These are phyloP conservation scores for Etheostoma spectabile DNA, from an alignment of 2,113 vertebrate species.

Conservation along the genomic window DNA sequence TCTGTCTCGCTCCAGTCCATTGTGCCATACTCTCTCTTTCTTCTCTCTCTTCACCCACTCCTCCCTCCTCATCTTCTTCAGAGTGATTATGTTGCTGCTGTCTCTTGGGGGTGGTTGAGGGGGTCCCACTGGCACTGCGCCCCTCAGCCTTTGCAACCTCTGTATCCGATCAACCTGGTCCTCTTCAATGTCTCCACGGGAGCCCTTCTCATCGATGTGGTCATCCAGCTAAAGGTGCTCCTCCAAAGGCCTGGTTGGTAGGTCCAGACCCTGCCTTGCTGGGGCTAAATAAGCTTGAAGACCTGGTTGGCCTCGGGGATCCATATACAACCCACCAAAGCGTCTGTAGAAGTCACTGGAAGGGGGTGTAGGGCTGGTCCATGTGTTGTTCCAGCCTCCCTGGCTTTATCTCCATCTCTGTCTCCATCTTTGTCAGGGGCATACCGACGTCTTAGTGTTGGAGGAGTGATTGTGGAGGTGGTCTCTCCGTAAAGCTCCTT, in stretches of 20 bases:
- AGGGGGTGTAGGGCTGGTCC: slow-evolving; percentile 86
- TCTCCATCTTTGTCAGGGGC: slow-evolving; percentile 82
- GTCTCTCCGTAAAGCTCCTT: slow-evolving; percentile 87
- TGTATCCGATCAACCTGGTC: slow-evolving; percentile 89
- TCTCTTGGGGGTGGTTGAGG: slow-evolving; percentile 76
- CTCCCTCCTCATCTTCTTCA: slow-evolving; percentile 79
- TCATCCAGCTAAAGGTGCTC: slow-evolving; percentile 83
- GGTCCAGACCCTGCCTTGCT: slow-evolving; percentile 83
- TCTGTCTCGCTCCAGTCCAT: slow-evolving; percentile 78
- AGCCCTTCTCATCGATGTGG: slow-evolving; percentile 88
- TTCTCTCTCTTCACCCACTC: slow-evolving; percentile 75
- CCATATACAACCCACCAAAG: slow-evolving; percentile 89
- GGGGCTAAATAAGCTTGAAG: slow-evolving; percentile 84
- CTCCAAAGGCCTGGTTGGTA: slow-evolving; percentile 81
- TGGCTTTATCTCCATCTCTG: slow-evolving; percentile 86
- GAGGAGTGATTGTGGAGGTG: slow-evolving; percentile 81
- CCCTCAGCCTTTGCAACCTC: slow-evolving; percentile 83
- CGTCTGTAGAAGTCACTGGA: slow-evolving; percentile 97
- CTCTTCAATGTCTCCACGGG: slow-evolving; percentile 91
- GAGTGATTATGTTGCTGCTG: slow-evolving; percentile 70
- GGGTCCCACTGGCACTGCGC: slow-evolving; percentile 78
- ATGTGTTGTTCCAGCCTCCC: slow-evolving; percentile 88
- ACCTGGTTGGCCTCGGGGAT: slow-evolving; percentile 77
- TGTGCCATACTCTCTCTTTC: slow-evolving; percentile 77
- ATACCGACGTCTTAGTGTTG: slow-evolving; percentile 66